These are phyloP conservation scores for Misgurnus mizolepis DNA, from an alignment of 2,113 vertebrate species.

Conservation along the genomic window DNA sequence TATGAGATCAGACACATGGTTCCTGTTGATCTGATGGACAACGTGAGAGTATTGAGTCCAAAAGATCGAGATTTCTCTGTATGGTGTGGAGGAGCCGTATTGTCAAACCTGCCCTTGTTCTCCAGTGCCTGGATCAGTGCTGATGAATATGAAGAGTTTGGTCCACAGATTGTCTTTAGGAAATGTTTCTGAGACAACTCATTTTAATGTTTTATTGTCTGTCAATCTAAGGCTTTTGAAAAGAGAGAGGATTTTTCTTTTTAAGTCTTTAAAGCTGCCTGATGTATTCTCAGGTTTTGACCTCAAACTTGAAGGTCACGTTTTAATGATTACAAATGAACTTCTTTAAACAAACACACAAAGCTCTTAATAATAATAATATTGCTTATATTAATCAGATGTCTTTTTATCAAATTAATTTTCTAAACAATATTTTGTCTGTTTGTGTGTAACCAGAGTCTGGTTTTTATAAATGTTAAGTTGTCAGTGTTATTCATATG, in stretches of 20 bases:
- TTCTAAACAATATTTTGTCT: not conserved
- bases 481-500: not conserved
- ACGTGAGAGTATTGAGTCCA: conserved; percentile 64
- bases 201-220: not conserved
- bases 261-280: too few relatives aligned
- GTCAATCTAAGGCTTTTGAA: too few relatives aligned
- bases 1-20: conserved; percentile 63
- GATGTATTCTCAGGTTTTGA: too few relatives aligned
- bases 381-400: conserved; percentile 17
- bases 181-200: conserved; percentile 72
- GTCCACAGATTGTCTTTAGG: conserved; percentile 72
- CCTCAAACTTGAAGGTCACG: not conserved
- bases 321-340: not conserved
- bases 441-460: not conserved
- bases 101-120: conserved; percentile 64
- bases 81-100: conserved; percentile 72
- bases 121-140: conserved; percentile 69
- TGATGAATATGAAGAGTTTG: conserved; percentile 71
- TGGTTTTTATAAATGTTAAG: not conserved
- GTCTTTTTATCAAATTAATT: not conserved
- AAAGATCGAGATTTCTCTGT: conserved; percentile 69
- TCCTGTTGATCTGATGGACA: conserved; percentile 42
- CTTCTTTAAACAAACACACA: too few relatives aligned
- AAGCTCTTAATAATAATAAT: not conserved
- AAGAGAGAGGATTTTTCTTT: too few relatives aligned